These are phyloP conservation scores for Theretra japonica DNA, from an alignment of 2,888 invertebrate species.

Conservation along the genomic window DNA sequence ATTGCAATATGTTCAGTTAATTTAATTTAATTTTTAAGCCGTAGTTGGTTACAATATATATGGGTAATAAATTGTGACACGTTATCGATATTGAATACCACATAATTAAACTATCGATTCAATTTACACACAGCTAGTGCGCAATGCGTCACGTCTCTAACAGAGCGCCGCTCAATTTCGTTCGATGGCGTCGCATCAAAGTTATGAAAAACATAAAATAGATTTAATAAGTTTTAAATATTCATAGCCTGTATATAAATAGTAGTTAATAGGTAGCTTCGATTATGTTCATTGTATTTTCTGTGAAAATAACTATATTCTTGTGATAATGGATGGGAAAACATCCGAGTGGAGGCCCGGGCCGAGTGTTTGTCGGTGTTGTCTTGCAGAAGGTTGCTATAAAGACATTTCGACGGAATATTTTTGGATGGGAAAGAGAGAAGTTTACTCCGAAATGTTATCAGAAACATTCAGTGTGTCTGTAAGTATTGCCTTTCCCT, in stretches of 20 bases:
- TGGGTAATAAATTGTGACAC: no score
- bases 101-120: no score
- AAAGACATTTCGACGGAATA: conserved; percentile 82
- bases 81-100: no score
- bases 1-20: no score
- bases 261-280: conserved; percentile 40
- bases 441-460: conserved; percentile 79
- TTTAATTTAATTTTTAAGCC: no score
- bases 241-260: conserved; percentile 31
- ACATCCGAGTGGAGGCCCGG: conserved; percentile 76
- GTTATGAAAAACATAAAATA: conserved; percentile 5
- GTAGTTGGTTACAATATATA: no score
- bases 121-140: no score
- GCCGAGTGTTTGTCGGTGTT: conserved; percentile 77
- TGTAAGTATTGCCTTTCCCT: conserved; percentile 56
- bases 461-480: conserved; percentile 67
- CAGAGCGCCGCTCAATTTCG: not conserved
- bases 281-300: conserved; percentile 53
- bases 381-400: conserved; percentile 76
- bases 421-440: conserved; percentile 81
- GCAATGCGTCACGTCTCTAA: no score
- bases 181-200: conserved; percentile 29
- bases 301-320: conserved; percentile 53
- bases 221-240: conserved; percentile 20
- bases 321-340: conserved; percentile 70